Conservation (phyloP, 92 coral and sea anemone genomes). For the Chrysogorgia sp. region DNA sequence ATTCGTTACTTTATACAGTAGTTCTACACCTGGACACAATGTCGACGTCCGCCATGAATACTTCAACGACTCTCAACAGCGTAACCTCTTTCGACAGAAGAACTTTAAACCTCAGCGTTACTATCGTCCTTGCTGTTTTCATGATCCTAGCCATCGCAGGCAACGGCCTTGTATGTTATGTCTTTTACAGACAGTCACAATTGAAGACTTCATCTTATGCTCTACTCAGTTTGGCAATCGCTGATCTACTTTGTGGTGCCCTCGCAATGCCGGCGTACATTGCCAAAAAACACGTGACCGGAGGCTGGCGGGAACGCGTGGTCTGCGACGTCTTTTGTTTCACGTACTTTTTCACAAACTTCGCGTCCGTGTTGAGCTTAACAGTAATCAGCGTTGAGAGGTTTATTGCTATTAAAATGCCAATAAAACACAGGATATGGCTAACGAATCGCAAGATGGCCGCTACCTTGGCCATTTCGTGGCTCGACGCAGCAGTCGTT, state of each 20-base stretch:
- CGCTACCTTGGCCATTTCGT: conserved; percentile 59
- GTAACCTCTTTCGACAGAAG: too few species aligned
- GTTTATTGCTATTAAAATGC: conserved; percentile 78
- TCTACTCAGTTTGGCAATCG: conserved; percentile 82
- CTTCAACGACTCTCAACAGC: too few species aligned
- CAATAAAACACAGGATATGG: conserved; percentile 70
- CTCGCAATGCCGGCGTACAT: conserved; percentile 94
- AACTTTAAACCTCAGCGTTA: conserved; percentile 3
- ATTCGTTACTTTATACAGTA: too few species aligned
- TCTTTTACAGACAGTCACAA: conserved; percentile 75
- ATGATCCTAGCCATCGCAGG: conserved; percentile 79
- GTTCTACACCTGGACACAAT: too few species aligned
- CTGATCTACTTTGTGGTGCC: conserved; percentile 88
- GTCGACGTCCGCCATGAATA: too few species aligned
- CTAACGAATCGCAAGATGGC: conserved; percentile 69
- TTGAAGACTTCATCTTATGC: conserved; percentile 79
- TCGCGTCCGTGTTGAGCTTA: conserved; percentile 87
- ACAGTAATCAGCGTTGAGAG: conserved; percentile 88
- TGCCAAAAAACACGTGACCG: conserved; percentile 70
- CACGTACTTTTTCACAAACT: conserved; percentile 85
- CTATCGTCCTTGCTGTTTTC: conserved; percentile 55
- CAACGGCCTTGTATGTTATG: conserved; percentile 77
- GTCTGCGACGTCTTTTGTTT: conserved; percentile 72
- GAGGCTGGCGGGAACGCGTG: conserved; percentile 19
- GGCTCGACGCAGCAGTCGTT: conserved; percentile 73